Evolutionary conservation across 2,797 vertebrate genomes (phyloP).

Genomic region (Molossus molossus): DNA sequence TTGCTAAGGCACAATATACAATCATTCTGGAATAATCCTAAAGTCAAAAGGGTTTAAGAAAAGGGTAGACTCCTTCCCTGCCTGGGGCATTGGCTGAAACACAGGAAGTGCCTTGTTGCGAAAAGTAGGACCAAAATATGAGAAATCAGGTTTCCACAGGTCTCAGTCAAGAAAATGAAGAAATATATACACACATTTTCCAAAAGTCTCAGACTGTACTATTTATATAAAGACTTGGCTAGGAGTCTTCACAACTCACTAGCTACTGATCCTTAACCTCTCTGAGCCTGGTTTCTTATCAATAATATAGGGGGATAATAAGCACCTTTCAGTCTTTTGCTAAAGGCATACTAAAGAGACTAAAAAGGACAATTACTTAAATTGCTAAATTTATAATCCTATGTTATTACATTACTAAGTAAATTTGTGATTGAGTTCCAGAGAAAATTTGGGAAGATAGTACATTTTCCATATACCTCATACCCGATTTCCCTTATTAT

Average conservation of each 20-base stretch:
- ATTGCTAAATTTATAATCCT: neutral
- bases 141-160: neutral
- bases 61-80: neutral
- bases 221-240: neutral
- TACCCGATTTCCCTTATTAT: too few relatives aligned
- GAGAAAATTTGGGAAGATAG: too few relatives aligned
- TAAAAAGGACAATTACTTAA: neutral
- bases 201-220: neutral
- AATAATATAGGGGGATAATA: neutral
- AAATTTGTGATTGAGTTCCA: neutral
- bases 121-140: neutral
- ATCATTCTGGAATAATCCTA: conserved; percentile 19
- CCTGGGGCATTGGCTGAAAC: neutral
- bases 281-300: neutral
- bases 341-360: neutral
- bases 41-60: neutral
- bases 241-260: neutral
- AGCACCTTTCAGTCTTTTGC: neutral
- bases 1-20: neutral
- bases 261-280: neutral
- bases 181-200: neutral
- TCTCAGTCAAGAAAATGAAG: conserved; percentile 28
- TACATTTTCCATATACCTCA: too few relatives aligned
- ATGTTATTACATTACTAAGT: neutral
- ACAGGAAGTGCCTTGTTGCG: neutral